These are phyloP conservation scores for Cotesia vestalis DNA, from an alignment of 1,140 invertebrate genomes.

Conservation along the genomic window DNA sequence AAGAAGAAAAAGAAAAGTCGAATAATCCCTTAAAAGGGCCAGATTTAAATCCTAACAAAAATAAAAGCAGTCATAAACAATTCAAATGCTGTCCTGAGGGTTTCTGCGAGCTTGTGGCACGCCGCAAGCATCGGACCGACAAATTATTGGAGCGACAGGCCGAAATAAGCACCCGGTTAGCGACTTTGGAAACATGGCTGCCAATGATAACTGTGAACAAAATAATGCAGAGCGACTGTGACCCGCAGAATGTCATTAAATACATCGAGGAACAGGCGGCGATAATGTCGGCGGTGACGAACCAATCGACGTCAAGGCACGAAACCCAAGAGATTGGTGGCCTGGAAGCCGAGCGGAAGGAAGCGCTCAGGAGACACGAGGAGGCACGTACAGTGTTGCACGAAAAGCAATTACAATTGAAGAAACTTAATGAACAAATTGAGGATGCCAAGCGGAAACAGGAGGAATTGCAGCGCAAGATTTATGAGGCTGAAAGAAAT, in stretches of 20 bases:
- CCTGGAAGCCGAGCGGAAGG: slow-evolving; percentile 52
- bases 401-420: slow-evolving; percentile 46
- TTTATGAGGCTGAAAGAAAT: slow-evolving; percentile 38
- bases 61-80: background rate
- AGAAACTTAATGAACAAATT: slow-evolving; percentile 37
- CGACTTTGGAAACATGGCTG: slow-evolving; percentile 72
- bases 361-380: slow-evolving; percentile 43
- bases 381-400: slow-evolving; percentile 47
- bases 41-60: background rate
- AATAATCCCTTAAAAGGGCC: background rate
- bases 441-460: slow-evolving; percentile 40
- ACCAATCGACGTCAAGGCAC: slow-evolving; percentile 43
- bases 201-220: slow-evolving; percentile 69
- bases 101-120: slow-evolving; percentile 59
- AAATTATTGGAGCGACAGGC: slow-evolving; percentile 69
- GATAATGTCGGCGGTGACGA: slow-evolving; percentile 17
- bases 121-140: slow-evolving; percentile 70
- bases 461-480: slow-evolving; percentile 23
- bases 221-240: slow-evolving; percentile 1
- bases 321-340: slow-evolving; percentile 50
- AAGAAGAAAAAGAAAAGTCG: background rate
- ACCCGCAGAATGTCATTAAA: background rate
- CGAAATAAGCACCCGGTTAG: slow-evolving; percentile 69
- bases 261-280: slow-evolving; percentile 46
- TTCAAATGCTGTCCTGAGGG: slow-evolving; percentile 41